Conservation (phyloP, 2,113 vertebrate genomes). For the Stigmatopora nigra region DNA sequence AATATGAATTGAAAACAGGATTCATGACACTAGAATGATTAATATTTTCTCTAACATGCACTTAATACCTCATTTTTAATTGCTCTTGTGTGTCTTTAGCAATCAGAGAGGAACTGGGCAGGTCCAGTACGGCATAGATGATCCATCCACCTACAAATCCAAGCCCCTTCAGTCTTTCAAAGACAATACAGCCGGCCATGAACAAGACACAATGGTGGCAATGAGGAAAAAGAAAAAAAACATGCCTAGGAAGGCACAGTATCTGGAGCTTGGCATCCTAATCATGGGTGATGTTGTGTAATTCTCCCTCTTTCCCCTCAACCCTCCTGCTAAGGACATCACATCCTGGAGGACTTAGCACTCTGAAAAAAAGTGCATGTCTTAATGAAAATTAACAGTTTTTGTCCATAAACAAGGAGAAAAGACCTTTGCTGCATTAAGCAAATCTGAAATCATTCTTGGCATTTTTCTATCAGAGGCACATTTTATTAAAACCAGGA, state of each 20-base stretch:
- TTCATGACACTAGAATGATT: no score
- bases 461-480: conserved; percentile 66
- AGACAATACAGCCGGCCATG: conserved; percentile 32
- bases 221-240: conserved; percentile 22
- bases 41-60: not conserved
- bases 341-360: conserved; percentile 62
- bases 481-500: conserved; percentile 36
- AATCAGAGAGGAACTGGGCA: conserved; percentile 95
- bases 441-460: conserved; percentile 34
- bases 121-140: conserved; percentile 86
- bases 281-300: conserved; percentile 52
- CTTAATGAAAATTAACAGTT: conserved; percentile 75
- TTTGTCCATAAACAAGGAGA: conserved; percentile 12
- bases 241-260: conserved; percentile 59
- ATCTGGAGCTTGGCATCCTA: conserved; percentile 39
- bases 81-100: conserved; percentile 67
- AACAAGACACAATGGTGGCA: conserved; percentile 38
- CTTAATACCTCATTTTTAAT: not conserved
- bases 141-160: conserved; percentile 55
- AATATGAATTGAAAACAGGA: no score
- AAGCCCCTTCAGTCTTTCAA: conserved; percentile 64
- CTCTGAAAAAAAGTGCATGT: conserved; percentile 68
- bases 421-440: conserved; percentile 45
- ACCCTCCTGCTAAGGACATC: conserved; percentile 16
- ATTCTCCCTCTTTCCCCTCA: conserved; percentile 46